phyloP scores from a whole-genome alignment of 2,888 invertebrate genomes.

The Drosophila merina region DNA sequence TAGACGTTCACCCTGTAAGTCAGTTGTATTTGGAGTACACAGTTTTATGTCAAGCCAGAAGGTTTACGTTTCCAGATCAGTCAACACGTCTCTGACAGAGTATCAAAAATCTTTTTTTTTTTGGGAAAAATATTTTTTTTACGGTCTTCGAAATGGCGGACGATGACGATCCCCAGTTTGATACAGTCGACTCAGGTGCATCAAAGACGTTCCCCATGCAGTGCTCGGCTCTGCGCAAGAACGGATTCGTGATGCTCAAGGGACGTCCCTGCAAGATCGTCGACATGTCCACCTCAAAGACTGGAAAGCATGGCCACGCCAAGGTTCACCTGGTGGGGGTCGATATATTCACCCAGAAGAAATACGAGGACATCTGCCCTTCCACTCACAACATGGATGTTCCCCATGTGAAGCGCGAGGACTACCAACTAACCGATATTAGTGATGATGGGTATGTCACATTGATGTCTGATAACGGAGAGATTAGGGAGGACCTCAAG shows the following conservation, averaged over 20 bases:
- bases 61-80: background rate
- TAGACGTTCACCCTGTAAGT: background rate
- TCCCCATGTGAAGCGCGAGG: conserved; percentile 98
- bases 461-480: conserved; percentile 98
- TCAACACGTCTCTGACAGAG: background rate
- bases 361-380: conserved; percentile 99
- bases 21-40: background rate
- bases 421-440: conserved; percentile 97
- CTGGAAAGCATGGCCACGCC: conserved; percentile 99
- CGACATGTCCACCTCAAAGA: conserved; percentile 99
- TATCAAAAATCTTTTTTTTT: background rate
- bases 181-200: conserved; percentile 97
- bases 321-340: conserved; percentile 98
- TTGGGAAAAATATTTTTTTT: background rate
- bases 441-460: conserved; percentile 95
- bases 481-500: conserved; percentile 97
- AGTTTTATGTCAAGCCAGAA: background rate
- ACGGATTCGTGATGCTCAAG: conserved; percentile 99
- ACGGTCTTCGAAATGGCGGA: conserved; percentile 50
- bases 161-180: conserved; percentile 87
- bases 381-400: conserved; percentile 99
- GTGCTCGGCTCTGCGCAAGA: conserved; percentile 99
- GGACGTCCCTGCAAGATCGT: conserved; percentile 99
- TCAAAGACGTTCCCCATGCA: conserved; percentile 99
- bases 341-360: conserved; percentile 93